phyloP scores from a whole-genome alignment of 2,888 invertebrate species.

The Tetanocera ferruginea region DNA sequence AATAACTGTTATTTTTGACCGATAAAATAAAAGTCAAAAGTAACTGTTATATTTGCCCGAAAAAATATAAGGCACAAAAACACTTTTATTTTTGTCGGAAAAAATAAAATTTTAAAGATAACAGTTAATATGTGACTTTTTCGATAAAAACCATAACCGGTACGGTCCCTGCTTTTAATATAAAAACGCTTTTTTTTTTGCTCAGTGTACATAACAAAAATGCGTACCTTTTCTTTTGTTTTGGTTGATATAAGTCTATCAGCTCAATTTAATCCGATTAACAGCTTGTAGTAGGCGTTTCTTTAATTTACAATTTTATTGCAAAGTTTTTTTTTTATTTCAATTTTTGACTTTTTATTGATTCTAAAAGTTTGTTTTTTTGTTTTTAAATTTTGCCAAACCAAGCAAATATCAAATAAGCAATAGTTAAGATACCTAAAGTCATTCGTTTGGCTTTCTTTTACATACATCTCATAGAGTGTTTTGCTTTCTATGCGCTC shows the following conservation, averaged over 20 bases:
- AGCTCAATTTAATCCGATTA: background rate
- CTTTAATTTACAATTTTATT: background rate
- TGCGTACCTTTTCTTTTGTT: background rate
- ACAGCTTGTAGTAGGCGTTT: background rate
- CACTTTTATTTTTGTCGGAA: too few relatives aligned
- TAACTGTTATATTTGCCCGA: too few relatives aligned
- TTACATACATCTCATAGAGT: background rate
- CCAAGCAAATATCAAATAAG: background rate
- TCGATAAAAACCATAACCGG: too few relatives aligned
- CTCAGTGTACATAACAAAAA: too few relatives aligned
- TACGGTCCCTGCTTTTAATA: too few relatives aligned
- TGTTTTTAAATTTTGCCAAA: background rate
- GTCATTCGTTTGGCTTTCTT: constrained; percentile 15
- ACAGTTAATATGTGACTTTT: too few relatives aligned
- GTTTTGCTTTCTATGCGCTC: constrained; percentile 26
- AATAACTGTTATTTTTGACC: too few relatives aligned
- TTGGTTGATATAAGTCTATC: background rate
- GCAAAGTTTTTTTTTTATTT: background rate
- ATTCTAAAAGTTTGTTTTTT: background rate
- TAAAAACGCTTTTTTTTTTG: too few relatives aligned
- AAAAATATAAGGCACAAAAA: too few relatives aligned
- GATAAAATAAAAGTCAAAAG: too few relatives aligned
- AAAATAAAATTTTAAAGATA: too few relatives aligned
- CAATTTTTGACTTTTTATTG: background rate
- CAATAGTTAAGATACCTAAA: background rate